Evolutionary conservation across 2,888 invertebrate genomes (phyloP), one percentile per base, ranked within the genome.

Genomic region (Philaethria dido): DNA sequence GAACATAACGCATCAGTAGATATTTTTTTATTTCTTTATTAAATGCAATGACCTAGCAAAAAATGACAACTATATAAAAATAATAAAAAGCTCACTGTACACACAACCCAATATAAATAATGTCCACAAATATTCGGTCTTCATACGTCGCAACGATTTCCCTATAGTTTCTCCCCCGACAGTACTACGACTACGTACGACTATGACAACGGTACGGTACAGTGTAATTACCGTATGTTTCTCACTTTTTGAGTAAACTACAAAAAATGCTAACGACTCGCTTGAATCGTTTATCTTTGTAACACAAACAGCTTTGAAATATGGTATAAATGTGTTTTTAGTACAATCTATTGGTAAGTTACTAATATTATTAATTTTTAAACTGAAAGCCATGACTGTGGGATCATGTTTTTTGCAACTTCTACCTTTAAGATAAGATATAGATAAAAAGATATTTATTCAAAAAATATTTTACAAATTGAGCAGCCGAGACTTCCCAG

Each of bases 101-200:
- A 36, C 64, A 50, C 55, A 39, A 33, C 62, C 29, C 61, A 66
- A 69, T 59, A 69, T 71, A 69, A 73, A 70, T 73, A 69, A 73
- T 70, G 65, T 73, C 64, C 61, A 63, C 52, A 68, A 66, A 70
- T 66, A 69, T 68, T 66, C 66, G 20, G 55, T 63, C 66, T 69
- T 64, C 69, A 62, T 69, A 62, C 64, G 45, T 42, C 16, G 44
- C 66, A 36, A 66, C 59, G 47, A 57, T 67, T 60, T 57, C 29
- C 67, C 63, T 61, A 66, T 57, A 71, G 25, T 66, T 70, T 67
- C 55, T 57, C 57, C 60, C 62, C 59, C 66, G 64, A 68, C 68
- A 68, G 59, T 44, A 47, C 39, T 63, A 65, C 64, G 18, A 42
- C n/a, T n/a, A n/a, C n/a, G n/a, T n/a, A n/a, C n/a, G n/a, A n/a